Base-by-base conservation (phyloP, 2,113 vertebrate species). In the Alaudala cheleensis region DNA sequence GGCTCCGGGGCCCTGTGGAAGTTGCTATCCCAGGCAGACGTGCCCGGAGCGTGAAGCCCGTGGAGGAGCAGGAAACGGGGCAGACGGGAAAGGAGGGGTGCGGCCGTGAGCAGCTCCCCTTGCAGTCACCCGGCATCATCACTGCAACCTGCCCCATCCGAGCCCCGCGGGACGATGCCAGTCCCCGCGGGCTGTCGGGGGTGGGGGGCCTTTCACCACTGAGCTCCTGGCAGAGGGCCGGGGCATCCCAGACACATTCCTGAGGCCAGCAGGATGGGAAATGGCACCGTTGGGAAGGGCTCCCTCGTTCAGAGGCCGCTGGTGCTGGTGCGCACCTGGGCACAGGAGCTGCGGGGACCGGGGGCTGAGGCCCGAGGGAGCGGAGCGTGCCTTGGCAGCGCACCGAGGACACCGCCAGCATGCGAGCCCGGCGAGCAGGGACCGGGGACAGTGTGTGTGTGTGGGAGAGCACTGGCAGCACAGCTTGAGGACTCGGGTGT, bases 381-480 rank as follows among this genome's bases (percentile, higher is more conserved):
- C 22, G 3, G 9, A 47, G 67, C 2, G 25, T 34, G 69, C 81
- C 73, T 92, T 94, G 93, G 95, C 92, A 91, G 57, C 9, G 5
- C 84, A 80, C 71, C 25, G 31, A 73, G 77, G 72, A 86, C 67
- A 37, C 77, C 6, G 60, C 3, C 13, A 61, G 81, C 77, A 5
- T 77, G 92, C 19, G 62, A 88, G 94, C 87, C 87, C 33, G 61
- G 66, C 2, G 40, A 90, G 65, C 61, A 26, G 92, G 47, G 86
- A 91, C 16, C 2, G 15, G 84, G 95, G 84, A 96, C 96, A 85
- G 40, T 11, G 93, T 96, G 96, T 93, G 95, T 90, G 61, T 60
- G 85, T 90, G 96, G 93, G 96, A 95, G 96, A 72, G 88, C 70
- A 14, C 93, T 77, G 96, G 95, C 95, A 94, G 93, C 88, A 94